These are phyloP conservation scores for Drosophila gunungcola DNA, from an alignment of 1,140 invertebrate species.

Conservation along the genomic window DNA sequence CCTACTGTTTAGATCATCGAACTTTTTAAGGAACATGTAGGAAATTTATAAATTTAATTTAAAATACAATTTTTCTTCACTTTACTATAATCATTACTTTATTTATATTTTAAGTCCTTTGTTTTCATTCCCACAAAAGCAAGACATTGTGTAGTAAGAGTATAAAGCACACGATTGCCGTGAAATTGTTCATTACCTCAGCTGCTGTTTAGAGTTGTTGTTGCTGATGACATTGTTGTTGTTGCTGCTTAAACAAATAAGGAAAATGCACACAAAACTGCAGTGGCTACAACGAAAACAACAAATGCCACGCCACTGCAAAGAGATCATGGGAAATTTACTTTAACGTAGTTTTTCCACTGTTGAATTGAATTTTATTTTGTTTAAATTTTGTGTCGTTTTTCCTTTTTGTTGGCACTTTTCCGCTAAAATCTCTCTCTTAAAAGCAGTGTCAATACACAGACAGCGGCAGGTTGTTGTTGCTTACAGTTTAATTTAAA, in stretches of 20 bases:
- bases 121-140: neutral
- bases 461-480: slow-evolving; percentile 44
- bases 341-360: slow-evolving; percentile 32
- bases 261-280: slow-evolving; percentile 71
- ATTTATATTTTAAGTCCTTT: neutral
- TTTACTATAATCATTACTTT: too few species aligned
- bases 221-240: slow-evolving; percentile 28
- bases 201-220: slow-evolving; percentile 24
- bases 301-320: slow-evolving; percentile 16
- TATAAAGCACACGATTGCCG: slow-evolving; percentile 61
- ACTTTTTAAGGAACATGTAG: too few species aligned
- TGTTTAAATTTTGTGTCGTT: slow-evolving; percentile 24
- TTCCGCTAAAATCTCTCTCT: slow-evolving; percentile 51
- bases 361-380: slow-evolving; percentile 62
- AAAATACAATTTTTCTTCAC: too few species aligned
- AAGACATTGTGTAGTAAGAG: slow-evolving; percentile 6
- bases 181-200: slow-evolving; percentile 59
- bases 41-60: too few species aligned
- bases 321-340: slow-evolving; percentile 79
- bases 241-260: slow-evolving; percentile 75
- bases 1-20: too few species aligned
- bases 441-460: slow-evolving; percentile 63
- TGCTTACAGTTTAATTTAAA: slow-evolving; percentile 74
- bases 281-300: slow-evolving; percentile 41
- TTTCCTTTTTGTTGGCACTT: slow-evolving; percentile 36